A percentile compares a stretch with the other conserved stretches of the same genome.
Conservation (phyloP, 2,888 invertebrate species). For the Chironomus tentans region DNA sequence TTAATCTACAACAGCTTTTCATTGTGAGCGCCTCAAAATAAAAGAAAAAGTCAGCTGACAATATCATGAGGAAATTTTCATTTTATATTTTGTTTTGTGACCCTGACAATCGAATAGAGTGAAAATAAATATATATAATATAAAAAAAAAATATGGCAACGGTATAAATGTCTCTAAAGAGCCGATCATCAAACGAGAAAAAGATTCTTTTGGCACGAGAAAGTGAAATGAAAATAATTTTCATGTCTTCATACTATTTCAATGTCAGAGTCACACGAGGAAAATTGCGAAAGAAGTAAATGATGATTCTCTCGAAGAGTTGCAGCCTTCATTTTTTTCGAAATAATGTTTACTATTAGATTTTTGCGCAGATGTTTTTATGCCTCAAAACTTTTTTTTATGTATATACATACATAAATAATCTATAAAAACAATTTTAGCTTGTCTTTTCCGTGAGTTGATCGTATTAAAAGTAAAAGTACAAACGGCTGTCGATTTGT, state of each 20-base stretch:
- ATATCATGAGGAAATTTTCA: no score
- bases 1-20: no score
- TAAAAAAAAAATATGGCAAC: neutral
- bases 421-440: neutral
- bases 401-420: neutral
- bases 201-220: constrained; percentile 20
- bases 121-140: no score
- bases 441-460: no score
- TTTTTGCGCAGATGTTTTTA: neutral
- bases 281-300: neutral
- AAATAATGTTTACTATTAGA: neutral
- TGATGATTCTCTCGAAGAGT: neutral
- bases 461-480: no score
- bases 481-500: no score
- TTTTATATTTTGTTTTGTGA: neutral
- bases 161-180: neutral
- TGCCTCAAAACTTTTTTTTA: no score
- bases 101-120: neutral
- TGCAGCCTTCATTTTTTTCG: neutral
- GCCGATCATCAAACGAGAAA: neutral
- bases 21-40: no score
- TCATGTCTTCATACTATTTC: neutral
- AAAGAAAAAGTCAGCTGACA: no score
- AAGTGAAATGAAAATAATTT: constrained; percentile 10
- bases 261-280: constrained; percentile 15